Evolutionary conservation across 2,113 vertebrate species (phyloP).

Genomic region (Taurulus bubalis): DNA sequence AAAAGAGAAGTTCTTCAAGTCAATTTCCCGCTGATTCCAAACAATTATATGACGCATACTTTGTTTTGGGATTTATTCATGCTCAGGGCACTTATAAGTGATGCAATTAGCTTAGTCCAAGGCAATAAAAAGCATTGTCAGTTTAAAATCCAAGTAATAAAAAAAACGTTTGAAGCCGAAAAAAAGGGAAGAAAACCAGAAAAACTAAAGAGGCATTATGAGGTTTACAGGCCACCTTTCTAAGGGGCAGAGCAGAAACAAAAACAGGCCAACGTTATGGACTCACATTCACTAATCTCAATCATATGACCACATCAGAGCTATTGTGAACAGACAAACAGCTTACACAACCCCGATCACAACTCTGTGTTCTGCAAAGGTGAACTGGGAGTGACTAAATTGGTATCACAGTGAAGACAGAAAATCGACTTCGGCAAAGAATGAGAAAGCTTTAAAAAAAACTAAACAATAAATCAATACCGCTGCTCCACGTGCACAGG

Average conservation of each 20-base stretch:
- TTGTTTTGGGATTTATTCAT: neutral
- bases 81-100: neutral
- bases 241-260: constrained; percentile 25
- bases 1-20: neutral
- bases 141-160: neutral
- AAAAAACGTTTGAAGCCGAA: neutral
- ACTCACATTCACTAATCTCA: constrained; percentile 53
- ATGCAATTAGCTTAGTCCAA: neutral
- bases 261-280: constrained; percentile 37
- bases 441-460: neutral
- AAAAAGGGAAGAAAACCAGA: neutral
- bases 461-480: constrained; percentile 68
- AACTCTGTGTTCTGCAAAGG: neutral
- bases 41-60: neutral
- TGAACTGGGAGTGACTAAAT: neutral
- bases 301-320: constrained; percentile 63
- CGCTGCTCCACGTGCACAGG: constrained; percentile 91
- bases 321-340: constrained; percentile 21
- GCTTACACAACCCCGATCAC: constrained; percentile 14
- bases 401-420: neutral
- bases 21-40: neutral
- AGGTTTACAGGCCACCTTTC: constrained; percentile 15
- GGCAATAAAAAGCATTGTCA: neutral
- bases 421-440: neutral
- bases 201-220: constrained; percentile 11